Percentiles rank a stretch among this genome's conserved stretches.
These are phyloP conservation scores for Oscarella lobularis DNA, from an alignment of 37 sponge, comb jelly and placozoan species.

Conservation along the genomic window DNA sequence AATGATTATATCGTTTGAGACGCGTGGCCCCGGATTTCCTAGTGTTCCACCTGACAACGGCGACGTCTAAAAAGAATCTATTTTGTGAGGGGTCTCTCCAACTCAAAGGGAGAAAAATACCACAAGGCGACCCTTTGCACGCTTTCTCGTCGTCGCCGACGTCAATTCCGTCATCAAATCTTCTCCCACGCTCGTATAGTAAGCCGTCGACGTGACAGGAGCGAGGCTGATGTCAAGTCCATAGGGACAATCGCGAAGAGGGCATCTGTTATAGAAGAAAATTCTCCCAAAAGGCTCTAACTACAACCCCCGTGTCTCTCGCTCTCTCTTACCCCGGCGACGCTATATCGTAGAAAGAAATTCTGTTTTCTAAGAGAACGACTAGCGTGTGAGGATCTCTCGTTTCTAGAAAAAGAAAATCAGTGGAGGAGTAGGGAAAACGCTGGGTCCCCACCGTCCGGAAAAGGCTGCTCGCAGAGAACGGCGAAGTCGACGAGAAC, in stretches of 20 bases:
- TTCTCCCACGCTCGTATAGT: background rate
- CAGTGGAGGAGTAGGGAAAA: no score
- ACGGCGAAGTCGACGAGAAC: background rate
- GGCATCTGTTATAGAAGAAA: no score
- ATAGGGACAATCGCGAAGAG: background rate
- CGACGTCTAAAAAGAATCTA: background rate
- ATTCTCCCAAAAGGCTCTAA: no score
- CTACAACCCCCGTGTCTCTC: no score
- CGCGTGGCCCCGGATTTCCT: background rate
- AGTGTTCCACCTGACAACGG: background rate
- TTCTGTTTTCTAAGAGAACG: background rate
- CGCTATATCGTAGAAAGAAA: background rate
- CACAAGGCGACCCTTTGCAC: background rate
- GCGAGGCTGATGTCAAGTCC: background rate
- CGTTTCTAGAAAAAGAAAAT: background rate
- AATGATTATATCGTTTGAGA: background rate
- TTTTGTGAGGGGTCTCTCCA: background rate
- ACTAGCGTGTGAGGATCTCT: background rate
- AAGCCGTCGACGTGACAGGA: background rate
- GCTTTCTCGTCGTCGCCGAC: background rate
- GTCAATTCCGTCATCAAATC: background rate
- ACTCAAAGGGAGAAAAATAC: background rate
- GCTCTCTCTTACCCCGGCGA: background rate
- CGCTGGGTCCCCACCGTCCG: background rate
- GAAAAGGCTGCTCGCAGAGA: background rate